Conservation (phyloP, 2,113 vertebrate species). For the Misgurnus anguillicaudatus region DNA sequence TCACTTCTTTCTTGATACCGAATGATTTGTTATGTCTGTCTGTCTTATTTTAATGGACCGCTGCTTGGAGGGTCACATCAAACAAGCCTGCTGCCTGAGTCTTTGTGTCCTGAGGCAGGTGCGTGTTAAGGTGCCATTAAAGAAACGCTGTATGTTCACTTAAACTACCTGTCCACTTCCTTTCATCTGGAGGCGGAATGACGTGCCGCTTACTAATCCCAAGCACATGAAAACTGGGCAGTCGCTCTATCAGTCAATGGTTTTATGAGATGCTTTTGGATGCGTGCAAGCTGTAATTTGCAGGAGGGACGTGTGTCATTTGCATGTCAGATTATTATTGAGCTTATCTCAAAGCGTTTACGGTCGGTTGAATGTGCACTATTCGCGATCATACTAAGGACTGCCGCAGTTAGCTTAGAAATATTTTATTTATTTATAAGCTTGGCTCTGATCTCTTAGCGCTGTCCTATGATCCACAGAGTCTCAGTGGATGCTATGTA, state of each 20-base stretch:
- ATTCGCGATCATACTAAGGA: neutral
- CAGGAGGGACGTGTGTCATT: slow-evolving; percentile 37
- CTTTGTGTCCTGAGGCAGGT: slow-evolving; percentile 13
- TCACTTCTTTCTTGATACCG: neutral
- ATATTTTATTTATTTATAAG: neutral
- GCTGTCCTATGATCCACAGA: neutral
- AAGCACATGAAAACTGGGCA: slow-evolving; percentile 21
- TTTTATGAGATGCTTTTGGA: slow-evolving; percentile 17
- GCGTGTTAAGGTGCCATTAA: slow-evolving; percentile 18
- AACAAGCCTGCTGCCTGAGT: slow-evolving; percentile 3
- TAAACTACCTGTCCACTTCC: slow-evolving; percentile 23
- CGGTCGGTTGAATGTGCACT: neutral
- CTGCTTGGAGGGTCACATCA: neutral
- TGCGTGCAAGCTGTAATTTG: slow-evolving; percentile 23
- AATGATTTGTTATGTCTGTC: neutral
- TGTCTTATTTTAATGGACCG: neutral
- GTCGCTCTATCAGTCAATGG: slow-evolving; percentile 25
- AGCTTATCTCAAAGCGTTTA: slow-evolving; percentile 28
- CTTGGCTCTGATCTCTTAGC: neutral
- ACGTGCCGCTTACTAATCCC: slow-evolving; percentile 16
- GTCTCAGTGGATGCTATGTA: too few species aligned
- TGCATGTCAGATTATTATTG: slow-evolving; percentile 42
- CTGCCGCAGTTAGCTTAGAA: neutral
- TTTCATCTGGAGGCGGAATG: slow-evolving; percentile 29
- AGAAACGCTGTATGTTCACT: slow-evolving; percentile 13